These are phyloP conservation scores for Pocillopora meandrina DNA, from an alignment of 92 coral and sea anemone genomes.

Conservation along the genomic window DNA sequence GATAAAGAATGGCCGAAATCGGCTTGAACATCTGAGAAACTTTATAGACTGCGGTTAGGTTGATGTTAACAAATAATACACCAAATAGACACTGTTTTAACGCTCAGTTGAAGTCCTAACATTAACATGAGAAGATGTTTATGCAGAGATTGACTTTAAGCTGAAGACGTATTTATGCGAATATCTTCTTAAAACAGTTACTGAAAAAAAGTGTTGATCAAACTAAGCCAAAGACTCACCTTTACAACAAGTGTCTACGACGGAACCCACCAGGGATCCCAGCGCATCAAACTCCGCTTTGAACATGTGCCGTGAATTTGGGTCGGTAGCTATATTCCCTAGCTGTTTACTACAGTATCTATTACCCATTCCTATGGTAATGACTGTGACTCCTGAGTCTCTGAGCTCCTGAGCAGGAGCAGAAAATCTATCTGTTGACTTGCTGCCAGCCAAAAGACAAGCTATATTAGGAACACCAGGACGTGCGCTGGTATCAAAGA, in stretches of 20 bases:
- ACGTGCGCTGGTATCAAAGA: constrained; percentile 64
- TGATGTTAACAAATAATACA: no score
- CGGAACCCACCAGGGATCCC: constrained; percentile 34
- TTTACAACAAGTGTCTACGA: constrained; percentile 64
- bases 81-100: no score
- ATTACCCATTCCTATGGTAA: constrained; percentile 71
- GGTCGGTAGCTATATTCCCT: constrained; percentile 83
- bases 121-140: no score
- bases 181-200: no score
- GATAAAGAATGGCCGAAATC: no score
- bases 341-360: constrained; percentile 47
- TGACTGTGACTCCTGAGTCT: constrained; percentile 76
- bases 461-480: constrained; percentile 62
- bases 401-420: constrained; percentile 78
- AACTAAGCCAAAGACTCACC: constrained; percentile 38
- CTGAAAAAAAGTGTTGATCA: no score
- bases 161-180: no score
- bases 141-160: no score
- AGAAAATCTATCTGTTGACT: constrained; percentile 66
- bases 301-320: constrained; percentile 73
- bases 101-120: no score
- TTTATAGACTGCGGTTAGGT: no score
- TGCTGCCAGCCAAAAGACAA: constrained; percentile 74
- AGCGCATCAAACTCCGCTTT: constrained; percentile 63
- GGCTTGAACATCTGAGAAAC: no score